Evolutionary conservation across 2,113 vertebrate genomes (phyloP).

Genomic region (Macquaria ambigua): DNA sequence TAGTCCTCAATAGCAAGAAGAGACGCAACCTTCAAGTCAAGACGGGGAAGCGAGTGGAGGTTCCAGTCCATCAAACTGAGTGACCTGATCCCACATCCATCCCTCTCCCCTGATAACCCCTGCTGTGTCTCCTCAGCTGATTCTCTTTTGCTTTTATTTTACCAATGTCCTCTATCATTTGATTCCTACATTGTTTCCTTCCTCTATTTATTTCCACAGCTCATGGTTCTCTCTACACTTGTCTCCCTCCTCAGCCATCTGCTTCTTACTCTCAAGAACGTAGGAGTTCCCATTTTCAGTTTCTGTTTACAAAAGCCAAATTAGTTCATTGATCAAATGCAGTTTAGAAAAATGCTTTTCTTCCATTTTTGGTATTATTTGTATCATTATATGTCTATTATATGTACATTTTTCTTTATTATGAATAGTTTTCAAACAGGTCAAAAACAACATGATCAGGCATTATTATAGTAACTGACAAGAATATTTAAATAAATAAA

Average conservation of each 20-base stretch:
- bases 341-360: not conserved
- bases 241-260: constrained; percentile 2
- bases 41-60: constrained; percentile 13
- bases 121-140: constrained; percentile 16
- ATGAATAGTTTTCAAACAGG: not conserved
- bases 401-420: not conserved
- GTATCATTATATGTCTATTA: not conserved
- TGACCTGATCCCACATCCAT: constrained; percentile 42
- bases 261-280: constrained; percentile 1
- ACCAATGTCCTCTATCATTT: not conserved
- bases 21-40: constrained; percentile 43
- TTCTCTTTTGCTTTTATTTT: constrained; percentile 31
- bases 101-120: constrained; percentile 14
- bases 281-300: constrained; percentile 20
- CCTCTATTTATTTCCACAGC: constrained; percentile 15
- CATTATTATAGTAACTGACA: not conserved
- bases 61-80: constrained; percentile 53
- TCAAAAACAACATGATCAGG: not conserved
- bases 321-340: not conserved
- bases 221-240: constrained; percentile 2
- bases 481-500: not conserved
- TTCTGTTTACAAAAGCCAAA: not conserved
- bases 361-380: not conserved
- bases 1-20: constrained; percentile 55
- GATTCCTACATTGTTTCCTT: constrained; percentile 5